Base-by-base conservation (phyloP, 2,113 vertebrate genomes). In the Desmodus rotundus region DNA sequence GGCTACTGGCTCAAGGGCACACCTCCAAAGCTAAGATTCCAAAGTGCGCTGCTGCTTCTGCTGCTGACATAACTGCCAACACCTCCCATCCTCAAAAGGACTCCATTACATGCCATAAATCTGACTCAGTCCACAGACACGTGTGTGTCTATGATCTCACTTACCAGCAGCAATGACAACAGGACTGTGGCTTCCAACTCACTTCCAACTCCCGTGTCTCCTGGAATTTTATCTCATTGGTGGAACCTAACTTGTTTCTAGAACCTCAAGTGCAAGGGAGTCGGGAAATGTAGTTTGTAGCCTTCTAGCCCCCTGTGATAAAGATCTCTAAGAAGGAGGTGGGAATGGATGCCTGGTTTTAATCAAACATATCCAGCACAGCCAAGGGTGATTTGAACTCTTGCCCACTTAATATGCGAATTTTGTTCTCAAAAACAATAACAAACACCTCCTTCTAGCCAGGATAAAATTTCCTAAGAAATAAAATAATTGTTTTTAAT, bases 51-150 rank as follows among this genome's bases (percentile, higher is more conserved):
- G 47, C 13, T 50, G 61, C 56, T 26, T 22, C 63, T 1, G 12
- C 78, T 54, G 9, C 36, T 14, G 33, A 93, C 70, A 72, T 87
- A 87, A n/a, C 33, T 56, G 50, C 72, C 24, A 87, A 65, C 4
- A 26, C 28, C 15, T 96, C 72, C 73, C 38, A 20, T 61, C 76
- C 73, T 95, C 93, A 45, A 38, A 93, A 41, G n/a, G 31, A 81
- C 52, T 33, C 19, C 38, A n/a, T 52, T 63, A 6, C 80, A 36
- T 73, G 52, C 58, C 31, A 6, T 45, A 63, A 89, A 63, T 67
- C 47, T 65, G 91, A 95, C 77, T 94, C 95, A 92, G 73, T 92
- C 70, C 41, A 86, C 22, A 87, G 84, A 86, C 31, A 68, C 9
- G 1, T 1, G 0, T 43, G 52, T 33, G 24, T 76, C 87, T 81